Base-by-base conservation (phyloP, 2,797 vertebrate genomes). In the Margarornis squamiger region DNA sequence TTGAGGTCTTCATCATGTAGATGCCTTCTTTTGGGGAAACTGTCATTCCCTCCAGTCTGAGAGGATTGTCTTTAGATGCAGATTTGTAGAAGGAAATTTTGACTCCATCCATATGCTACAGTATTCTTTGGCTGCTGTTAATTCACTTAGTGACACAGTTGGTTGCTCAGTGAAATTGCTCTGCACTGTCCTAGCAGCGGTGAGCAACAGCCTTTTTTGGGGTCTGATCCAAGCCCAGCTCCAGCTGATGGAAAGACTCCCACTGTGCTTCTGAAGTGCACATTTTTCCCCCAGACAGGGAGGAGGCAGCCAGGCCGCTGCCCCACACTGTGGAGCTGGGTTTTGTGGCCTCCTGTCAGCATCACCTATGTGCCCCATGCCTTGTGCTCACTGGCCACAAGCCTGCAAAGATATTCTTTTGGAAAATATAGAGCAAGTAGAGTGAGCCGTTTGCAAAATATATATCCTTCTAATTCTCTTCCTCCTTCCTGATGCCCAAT, bases 361-460 rank as follows among this genome's bases (percentile, higher is more conserved):
- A 1, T 49, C 52, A 0, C 26, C 43, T 2, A 0, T 4, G 3
- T 8, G 2, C 15, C 41, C 41, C 10, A 4, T 26, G 12, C 10
- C 17, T 65, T 70, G 17, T 26, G n/a, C 14, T 58, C 16, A 13
- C 17, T 8, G 1, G 24, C 14, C 29, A 45, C 0, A 0, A 49
- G 11, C 65, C 52, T 23, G 22, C 48, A 51, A 20, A 62, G 36
- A 41, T 30, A 51, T 29, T 26, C 11, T 20, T 41, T 29, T 55
- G 52, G 43, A 52, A 74, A 80, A 46, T 13, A 41, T 0, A 4
- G 19, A 36, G 48, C 15, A 43, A 73, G 43, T 29, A 45, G 19
- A 46, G 39, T 1, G 3, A 85, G 29, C 34, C 24, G 58, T 14
- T 4, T 3, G 2, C 61, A 49, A 52, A 15, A 54, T 20, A 32